Conservation (phyloP, 2,888 invertebrate species). For the Catocala fraxini region DNA sequence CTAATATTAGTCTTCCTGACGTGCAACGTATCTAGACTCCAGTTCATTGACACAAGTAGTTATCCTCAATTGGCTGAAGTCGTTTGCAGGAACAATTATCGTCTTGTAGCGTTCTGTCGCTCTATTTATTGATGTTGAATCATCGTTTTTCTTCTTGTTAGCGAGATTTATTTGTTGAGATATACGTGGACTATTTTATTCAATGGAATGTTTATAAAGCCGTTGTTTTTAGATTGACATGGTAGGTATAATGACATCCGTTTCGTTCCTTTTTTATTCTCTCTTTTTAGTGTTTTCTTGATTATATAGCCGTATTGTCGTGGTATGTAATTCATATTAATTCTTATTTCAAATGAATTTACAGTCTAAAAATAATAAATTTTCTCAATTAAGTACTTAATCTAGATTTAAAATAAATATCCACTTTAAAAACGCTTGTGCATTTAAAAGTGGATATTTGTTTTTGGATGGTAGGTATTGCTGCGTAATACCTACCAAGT, state of each 20-base stretch:
- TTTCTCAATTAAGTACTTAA: no score
- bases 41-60: conserved; percentile 76
- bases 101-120: conserved; percentile 62
- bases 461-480: no score
- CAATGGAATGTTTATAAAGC: neutral
- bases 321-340: no score
- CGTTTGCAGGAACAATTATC: conserved; percentile 76
- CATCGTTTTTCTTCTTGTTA: conserved; percentile 66
- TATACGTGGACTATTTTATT: neutral
- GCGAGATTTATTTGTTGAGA: conserved; percentile 45
- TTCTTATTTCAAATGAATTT: no score
- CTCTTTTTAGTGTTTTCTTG: no score
- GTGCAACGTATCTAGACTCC: conserved; percentile 47
- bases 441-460: no score
- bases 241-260: no score
- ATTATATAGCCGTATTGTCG: no score
- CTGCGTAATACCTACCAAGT: no score
- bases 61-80: conserved; percentile 71
- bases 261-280: neutral
- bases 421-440: no score
- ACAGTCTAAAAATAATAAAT: no score
- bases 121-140: conserved; percentile 67
- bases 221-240: neutral
- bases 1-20: conserved; percentile 43
- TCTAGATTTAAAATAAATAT: no score